Base-by-base conservation (phyloP, 1,140 invertebrate species). In the Ceratoteleas bidentatus region DNA sequence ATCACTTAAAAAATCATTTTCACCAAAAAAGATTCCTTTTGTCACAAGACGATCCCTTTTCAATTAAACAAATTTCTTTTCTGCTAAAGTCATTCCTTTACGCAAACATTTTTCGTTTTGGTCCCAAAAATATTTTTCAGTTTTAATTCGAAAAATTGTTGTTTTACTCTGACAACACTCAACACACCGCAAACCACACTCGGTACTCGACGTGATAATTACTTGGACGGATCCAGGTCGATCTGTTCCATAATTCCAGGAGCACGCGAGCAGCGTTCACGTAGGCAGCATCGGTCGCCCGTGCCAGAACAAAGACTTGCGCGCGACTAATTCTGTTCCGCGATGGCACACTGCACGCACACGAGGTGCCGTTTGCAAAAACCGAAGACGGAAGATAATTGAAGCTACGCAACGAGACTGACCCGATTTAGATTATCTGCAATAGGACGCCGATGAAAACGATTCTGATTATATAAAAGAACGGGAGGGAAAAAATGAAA, bases 381-480 rank as follows among this genome's bases (percentile, higher is more conserved):
- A 83, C 81, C 52, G 58, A 69, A 73, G 81, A 79, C 74, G 70
- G 75, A 83, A 83, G 81, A 83, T 83, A 83, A 83, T 79, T 79
- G 70, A 83, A 78, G 75, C 74, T 74, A 78, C 81, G 36, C 64
- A 73, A 58, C 74, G 64, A 77, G 69, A 82, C 80, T 82, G 80
- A 82, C 80, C 80, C 80, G 80, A 77, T 82, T 82, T 66, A 82
- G 80, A 82, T 82, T 82, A 82, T 82, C 73, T 77, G 62, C 62
- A 73, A 80, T 80, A 74, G 62, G 50, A 72, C 57, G 57, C 57
- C 81, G 69, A 83, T 83, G 74, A 70, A 78, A 83, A 83, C 62
- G 62, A 78, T 78, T 83, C 78, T 78, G 24, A 24, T 24, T 24
- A 24, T 24, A 24, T 24, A 24, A 24, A 24, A 24, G 24, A 24